phyloP scores from a whole-genome alignment of 23 tunicate species.

The Ascidia mentula region DNA sequence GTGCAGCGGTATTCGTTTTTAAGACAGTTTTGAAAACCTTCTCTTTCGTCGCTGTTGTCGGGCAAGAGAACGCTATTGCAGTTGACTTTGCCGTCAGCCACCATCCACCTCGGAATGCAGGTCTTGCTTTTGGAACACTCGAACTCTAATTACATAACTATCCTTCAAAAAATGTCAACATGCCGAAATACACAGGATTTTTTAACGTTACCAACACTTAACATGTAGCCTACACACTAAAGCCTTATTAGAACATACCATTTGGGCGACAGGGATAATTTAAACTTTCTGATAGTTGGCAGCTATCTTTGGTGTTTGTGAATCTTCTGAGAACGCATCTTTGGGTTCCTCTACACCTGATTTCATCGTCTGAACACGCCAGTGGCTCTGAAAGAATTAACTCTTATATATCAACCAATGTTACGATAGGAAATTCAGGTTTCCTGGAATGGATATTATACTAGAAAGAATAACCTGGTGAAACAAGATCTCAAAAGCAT shows the following conservation, averaged over 20 bases:
- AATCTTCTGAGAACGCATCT: background rate
- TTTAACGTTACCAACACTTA: too few relatives aligned
- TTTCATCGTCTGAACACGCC: background rate
- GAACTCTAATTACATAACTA: background rate
- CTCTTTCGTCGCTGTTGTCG: conserved; percentile 33
- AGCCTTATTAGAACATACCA: background rate
- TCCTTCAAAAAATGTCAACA: too few relatives aligned
- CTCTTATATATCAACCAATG: too few relatives aligned
- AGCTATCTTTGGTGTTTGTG: background rate
- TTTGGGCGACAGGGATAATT: background rate
- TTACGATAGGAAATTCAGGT: too few relatives aligned
- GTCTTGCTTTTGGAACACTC: background rate
- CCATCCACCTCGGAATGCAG: conserved; percentile 15
- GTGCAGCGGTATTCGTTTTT: conserved; percentile 22
- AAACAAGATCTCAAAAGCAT: too few relatives aligned
- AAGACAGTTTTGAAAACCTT: background rate
- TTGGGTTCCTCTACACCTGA: background rate
- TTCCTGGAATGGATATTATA: too few relatives aligned
- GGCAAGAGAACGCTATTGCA: background rate
- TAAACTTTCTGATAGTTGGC: background rate
- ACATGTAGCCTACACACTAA: background rate
- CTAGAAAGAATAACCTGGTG: too few relatives aligned
- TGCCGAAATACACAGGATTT: too few relatives aligned
- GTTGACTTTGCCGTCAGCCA: conserved; percentile 19
- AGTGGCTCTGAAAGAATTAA: background rate